Conservation (phyloP, 1,140 invertebrate species). For the Steinernema feltiae region DNA sequence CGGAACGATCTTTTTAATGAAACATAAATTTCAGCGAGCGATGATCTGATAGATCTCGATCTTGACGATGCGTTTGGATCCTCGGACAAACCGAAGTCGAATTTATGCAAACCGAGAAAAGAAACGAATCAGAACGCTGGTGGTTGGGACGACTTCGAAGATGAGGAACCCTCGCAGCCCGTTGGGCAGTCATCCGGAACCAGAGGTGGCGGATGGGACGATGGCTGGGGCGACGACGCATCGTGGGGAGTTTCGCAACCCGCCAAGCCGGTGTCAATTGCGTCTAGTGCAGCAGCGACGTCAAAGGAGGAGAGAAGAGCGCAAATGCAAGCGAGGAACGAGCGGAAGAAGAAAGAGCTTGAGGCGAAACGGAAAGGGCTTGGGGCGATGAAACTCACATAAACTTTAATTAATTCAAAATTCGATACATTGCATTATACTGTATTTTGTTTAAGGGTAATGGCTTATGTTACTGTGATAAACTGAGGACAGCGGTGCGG, state of each 20-base stretch:
- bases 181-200: neutral
- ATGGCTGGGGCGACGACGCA: conserved; percentile 28
- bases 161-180: neutral
- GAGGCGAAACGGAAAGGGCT: conserved; percentile 34
- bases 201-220: neutral
- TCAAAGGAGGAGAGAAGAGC: conserved; percentile 28
- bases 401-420: neutral
- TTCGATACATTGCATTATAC: neutral
- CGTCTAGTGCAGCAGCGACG: neutral
- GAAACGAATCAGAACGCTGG: neutral
- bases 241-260: conserved; percentile 22
- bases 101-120: neutral
- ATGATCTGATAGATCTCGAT: neutral
- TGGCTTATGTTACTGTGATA: neutral
- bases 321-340: conserved; percentile 34
- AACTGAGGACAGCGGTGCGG: too few relatives aligned
- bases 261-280: neutral
- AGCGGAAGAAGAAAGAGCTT: conserved; percentile 34
- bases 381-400: conserved; percentile 38
- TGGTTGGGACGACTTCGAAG: conserved; percentile 25
- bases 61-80: conserved; percentile 1
- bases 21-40: neutral
- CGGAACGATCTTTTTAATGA: neutral
- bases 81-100: conserved; percentile 4
- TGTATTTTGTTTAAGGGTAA: neutral